phyloP scores from a whole-genome alignment of 2,888 invertebrate species.

The Aethes cnicana region DNA sequence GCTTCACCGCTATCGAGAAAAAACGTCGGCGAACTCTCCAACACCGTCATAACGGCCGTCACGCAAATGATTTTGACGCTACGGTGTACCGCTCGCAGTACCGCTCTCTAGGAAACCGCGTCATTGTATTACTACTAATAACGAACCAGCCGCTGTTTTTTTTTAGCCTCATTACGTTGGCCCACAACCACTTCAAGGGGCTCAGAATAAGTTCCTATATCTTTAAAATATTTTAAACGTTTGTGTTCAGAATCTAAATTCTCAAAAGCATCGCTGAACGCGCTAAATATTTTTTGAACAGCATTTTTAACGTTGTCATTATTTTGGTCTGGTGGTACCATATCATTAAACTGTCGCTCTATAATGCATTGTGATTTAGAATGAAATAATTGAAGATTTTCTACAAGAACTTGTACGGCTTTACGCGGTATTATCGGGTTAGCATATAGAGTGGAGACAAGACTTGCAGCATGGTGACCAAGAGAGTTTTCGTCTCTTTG shows the following conservation, averaged over 20 bases:
- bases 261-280: neutral
- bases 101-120: too few relatives aligned
- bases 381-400: slow-evolving; percentile 5
- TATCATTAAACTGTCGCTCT: slow-evolving; percentile 1
- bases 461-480: neutral
- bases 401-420: slow-evolving; percentile 4
- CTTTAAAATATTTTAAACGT: neutral
- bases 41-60: too few relatives aligned
- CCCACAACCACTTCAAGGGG: neutral
- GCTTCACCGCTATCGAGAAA: too few relatives aligned
- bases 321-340: slow-evolving; percentile 3
- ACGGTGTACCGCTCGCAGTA: too few relatives aligned
- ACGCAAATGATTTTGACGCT: too few relatives aligned
- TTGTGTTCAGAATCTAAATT: neutral
- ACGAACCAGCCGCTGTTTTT: neutral
- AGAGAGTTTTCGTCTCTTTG: neutral
- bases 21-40: too few relatives aligned
- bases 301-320: slow-evolving; percentile 1
- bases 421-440: slow-evolving; percentile 18
- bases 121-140: neutral
- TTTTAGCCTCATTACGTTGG: neutral
- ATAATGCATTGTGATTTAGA: slow-evolving; percentile 1
- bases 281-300: neutral
- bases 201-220: neutral
- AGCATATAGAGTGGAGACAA: slow-evolving; percentile 10